Evolutionary conservation across 1,140 invertebrate species (phyloP).

Genomic region (Brachionus calyciflorus): DNA sequence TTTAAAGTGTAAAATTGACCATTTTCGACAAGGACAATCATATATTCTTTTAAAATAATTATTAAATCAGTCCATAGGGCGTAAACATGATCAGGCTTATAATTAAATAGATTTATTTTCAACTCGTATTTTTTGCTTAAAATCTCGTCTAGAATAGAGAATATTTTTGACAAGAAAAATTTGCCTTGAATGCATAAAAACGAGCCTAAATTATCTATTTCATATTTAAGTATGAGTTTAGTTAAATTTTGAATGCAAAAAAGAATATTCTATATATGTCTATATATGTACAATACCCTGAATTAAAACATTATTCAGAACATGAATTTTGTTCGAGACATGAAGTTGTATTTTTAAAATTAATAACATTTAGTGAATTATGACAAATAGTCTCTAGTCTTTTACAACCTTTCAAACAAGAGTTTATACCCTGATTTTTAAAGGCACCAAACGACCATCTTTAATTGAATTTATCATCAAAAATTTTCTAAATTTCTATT

Average conservation of each 20-base stretch:
- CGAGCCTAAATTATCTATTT: not conserved
- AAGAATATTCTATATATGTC: too few species aligned
- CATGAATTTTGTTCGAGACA: slow-evolving; percentile 52
- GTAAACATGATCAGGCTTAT: not conserved
- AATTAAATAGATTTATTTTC: slow-evolving; percentile 29
- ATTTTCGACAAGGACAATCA: not conserved
- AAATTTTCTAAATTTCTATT: not conserved
- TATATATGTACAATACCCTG: too few species aligned
- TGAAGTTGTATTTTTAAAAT: too few species aligned
- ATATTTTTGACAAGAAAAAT: slow-evolving; percentile 26
- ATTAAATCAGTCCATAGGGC: not conserved
- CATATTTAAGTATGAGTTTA: slow-evolving; percentile 17
- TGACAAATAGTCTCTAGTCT: too few species aligned
- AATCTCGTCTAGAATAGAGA: not conserved
- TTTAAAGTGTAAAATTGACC: not conserved
- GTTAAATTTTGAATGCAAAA: too few species aligned
- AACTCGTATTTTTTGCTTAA: slow-evolving; percentile 28
- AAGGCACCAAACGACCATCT: slow-evolving; percentile 5
- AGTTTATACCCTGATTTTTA: too few species aligned
- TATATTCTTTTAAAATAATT: not conserved
- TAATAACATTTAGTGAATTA: too few species aligned
- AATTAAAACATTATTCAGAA: too few species aligned
- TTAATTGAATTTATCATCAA: slow-evolving; percentile 17
- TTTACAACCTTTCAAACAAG: not conserved
- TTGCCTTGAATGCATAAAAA: slow-evolving; percentile 25